A percentile compares a stretch with the other conserved stretches of the same genome.
These are phyloP conservation scores for Lanius ludovicianus DNA, from an alignment of 2,113 vertebrate genomes.

Conservation along the genomic window DNA sequence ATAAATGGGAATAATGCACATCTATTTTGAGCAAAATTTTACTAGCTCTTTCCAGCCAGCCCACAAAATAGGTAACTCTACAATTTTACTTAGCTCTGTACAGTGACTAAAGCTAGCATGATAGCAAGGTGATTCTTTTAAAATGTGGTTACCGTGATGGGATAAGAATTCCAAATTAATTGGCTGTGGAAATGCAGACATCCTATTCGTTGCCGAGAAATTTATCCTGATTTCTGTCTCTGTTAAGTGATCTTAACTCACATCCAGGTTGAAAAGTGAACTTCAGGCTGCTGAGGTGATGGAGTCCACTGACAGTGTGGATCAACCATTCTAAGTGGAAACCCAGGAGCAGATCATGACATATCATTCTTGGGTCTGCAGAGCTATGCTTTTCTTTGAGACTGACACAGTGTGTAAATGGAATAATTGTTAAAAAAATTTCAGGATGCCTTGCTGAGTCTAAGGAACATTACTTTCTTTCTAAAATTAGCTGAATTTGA, in stretches of 20 bases:
- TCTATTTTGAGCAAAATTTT: neutral
- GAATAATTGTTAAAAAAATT: neutral
- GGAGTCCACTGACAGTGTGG: neutral
- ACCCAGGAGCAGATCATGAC: neutral
- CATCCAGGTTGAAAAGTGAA: neutral
- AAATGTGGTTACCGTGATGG: neutral
- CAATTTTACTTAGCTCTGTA: neutral
- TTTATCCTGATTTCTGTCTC: neutral
- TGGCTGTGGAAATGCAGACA: neutral
- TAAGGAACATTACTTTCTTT: neutral
- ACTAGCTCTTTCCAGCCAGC: neutral
- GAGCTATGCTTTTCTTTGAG: neutral
- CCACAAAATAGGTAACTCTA: neutral
- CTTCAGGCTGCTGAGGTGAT: neutral
- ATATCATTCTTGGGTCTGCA: neutral
- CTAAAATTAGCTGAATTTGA: neutral
- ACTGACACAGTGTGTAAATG: neutral
- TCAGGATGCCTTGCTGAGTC: neutral
- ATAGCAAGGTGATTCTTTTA: neutral
- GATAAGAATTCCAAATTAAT: neutral
- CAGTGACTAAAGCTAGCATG: neutral
- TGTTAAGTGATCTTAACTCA: neutral
- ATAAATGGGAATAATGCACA: neutral
- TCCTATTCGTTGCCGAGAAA: neutral
- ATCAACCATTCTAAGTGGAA: neutral